Evolutionary conservation across 1,140 invertebrate genomes (phyloP), one percentile per base, ranked within the genome.

Genomic region (Aphidius ervi): DNA sequence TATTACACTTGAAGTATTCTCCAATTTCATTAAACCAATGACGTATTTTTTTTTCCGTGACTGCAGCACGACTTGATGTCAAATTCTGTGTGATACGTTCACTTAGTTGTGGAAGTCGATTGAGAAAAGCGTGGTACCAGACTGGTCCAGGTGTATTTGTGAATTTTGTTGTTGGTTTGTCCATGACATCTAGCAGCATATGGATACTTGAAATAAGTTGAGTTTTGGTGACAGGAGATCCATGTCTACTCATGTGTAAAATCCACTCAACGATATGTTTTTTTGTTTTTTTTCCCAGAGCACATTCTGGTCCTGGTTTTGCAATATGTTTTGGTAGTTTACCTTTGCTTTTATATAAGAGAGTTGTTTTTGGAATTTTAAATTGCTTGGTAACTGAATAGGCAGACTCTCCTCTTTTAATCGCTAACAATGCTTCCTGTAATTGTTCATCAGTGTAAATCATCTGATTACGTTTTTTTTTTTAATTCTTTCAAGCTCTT

Each of bases 141-240:
- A 61, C 65, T 41, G 65, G 62, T 8, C 69, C 70, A 20, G 70
- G 70, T 54, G 63, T 66, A 20, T 63, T 62, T 63, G 72, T 64
- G 23, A 41, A 68, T 48, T 76, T 74, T 42, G 66, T 64, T 46
- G 63, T 72, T 45, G 58, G 23, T 55, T 56, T 67, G 31, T 71
- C 67, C 59, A 70, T 9, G 49, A 68, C 59, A 8, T 62, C 62
- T 39, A 76, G 61, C 47, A 74, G 65, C 54, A 67, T 57, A 64
- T 71, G 52, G 16, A 75, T 70, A 65, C 69, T 75, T 56, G 72
- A 63, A 4, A 69, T 31, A 20, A 79, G 58, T 52, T 67, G 42
- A 39, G 71, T 63, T 68, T 69, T 70, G 37, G 69, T 73, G 23
- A 72, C 48, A 20, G 76, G 73, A 64, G 76, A 71, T 46, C 71